Evolutionary conservation across 1,140 invertebrate species (phyloP).

Genomic region (Bombus balteatus): DNA sequence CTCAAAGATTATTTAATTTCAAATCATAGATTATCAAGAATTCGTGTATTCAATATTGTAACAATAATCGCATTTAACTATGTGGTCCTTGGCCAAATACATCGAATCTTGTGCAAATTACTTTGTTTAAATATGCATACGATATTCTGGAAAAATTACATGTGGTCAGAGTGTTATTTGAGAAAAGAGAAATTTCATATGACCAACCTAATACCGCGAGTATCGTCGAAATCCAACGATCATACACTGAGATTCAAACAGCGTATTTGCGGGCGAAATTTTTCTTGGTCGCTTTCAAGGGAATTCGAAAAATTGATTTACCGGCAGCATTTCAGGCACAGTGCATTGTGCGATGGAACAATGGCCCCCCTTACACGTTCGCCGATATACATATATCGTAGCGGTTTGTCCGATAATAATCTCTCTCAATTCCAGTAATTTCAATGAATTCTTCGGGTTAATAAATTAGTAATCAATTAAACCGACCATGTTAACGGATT

Average conservation of each 20-base stretch:
- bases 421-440: conserved; percentile 35
- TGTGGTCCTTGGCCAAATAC: too few species aligned
- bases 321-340: background rate
- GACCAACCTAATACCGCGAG: background rate
- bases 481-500: conserved; percentile 41
- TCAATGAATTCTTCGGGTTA: conserved; percentile 36
- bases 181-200: background rate
- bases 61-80: too few species aligned
- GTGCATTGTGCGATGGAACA: conserved; percentile 16
- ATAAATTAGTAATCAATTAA: conserved; percentile 45
- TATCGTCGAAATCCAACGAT: background rate
- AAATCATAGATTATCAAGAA: too few species aligned
- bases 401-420: conserved; percentile 27
- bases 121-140: too few species aligned
- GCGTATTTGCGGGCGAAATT: background rate
- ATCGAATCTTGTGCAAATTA: too few species aligned
- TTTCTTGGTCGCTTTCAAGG: background rate
- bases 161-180: too few species aligned
- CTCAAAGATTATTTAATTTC: too few species aligned
- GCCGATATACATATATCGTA: background rate
- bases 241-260: too few species aligned
- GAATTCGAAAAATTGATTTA: conserved; percentile 23
- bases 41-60: too few species aligned
- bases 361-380: background rate
- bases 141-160: background rate